A percentile compares a stretch with the other conserved stretches of the same genome.
Conservation (phyloP, 2,888 invertebrate genomes). For the Nineta flava region DNA sequence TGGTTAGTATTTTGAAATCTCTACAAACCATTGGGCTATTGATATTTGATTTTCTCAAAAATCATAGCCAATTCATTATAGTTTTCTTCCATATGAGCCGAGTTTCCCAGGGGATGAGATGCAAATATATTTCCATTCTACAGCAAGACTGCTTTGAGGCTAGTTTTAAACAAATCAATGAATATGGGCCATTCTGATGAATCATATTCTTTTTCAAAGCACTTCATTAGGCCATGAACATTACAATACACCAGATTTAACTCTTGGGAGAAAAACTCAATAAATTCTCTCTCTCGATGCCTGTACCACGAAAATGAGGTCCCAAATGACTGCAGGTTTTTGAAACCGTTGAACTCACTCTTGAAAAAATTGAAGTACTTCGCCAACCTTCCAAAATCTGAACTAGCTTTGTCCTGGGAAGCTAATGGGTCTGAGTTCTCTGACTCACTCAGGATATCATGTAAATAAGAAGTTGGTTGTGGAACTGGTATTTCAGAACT, state of each 20-base stretch:
- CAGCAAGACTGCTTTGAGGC: conserved; percentile 14
- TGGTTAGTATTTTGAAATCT: conserved; percentile 19
- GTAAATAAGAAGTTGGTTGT: conserved; percentile 2
- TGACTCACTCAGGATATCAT: background rate
- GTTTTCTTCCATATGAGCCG: too few species aligned
- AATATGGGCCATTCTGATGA: conserved; percentile 13
- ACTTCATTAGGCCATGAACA: conserved; percentile 12
- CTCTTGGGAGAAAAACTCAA: conserved; percentile 12
- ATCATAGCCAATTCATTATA: conserved; percentile 8
- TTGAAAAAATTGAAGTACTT: conserved; percentile 10
- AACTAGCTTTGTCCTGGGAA: background rate
- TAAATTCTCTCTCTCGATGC: conserved; percentile 10
- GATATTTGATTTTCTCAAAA: conserved; percentile 7
- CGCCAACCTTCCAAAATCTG: conserved; percentile 12
- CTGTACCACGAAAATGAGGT: conserved; percentile 6
- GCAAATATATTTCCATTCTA: conserved; percentile 17
- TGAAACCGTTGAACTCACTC: too few species aligned
- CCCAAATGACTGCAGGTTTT: conserved; percentile 10
- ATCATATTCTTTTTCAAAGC: conserved; percentile 10
- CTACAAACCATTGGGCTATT: conserved; percentile 8
- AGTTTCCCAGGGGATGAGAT: conserved; percentile 18
- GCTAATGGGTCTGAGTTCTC: background rate
- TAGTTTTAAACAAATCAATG: conserved; percentile 13
- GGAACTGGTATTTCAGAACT: background rate
- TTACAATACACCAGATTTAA: conserved; percentile 14